Evolutionary conservation across 1,140 invertebrate genomes (phyloP), one percentile per base, ranked within the genome.

Genomic region (Drosophila nigromelanica): DNA sequence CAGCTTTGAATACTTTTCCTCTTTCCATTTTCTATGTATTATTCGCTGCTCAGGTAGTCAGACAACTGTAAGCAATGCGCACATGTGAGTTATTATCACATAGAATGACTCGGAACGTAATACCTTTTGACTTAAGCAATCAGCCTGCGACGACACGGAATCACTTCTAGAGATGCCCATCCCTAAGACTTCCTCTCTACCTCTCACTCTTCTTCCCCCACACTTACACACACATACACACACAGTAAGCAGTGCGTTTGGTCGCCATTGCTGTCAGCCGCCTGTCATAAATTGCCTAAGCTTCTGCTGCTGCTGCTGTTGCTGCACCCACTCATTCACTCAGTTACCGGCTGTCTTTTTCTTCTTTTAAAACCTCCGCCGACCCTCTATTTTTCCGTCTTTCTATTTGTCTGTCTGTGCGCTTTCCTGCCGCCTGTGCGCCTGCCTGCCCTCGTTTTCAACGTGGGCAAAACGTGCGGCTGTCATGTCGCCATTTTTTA

Each of bases 381-480:
- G 50, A 45, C 45, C 21, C 37, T 0, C 21, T 66, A 42, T 33
- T 15, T 51, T 21, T 42, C 52, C n/a, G 30, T 58, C 18, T 43
- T 42, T 27, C 43, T 70, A 43, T 62, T 15, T 18, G 66, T 51
- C 48, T 30, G 56, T 55, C 60, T 40, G 60, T 33, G 73, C 30
- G 45, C 42, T n/a, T n/a, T n/a, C n/a, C n/a, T n/a, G n/a, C n/a
- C n/a, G n/a, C n/a, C 60, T 40, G 60, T 33, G 50, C 30, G 64
- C 27, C 60, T 71, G 51, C 14, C 60, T 48, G 55, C 60, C 48
- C 72, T 67, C 69, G 63, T 72, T 72, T 66, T 56, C 21, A 81
- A 74, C 54, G 67, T 81, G 68, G 33, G 61, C 60, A 74, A 66
- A 82, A 78, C 78, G 79, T 82, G 78, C 80, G 73, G 60, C 56